A percentile compares a stretch with the other conserved stretches of the same genome.
phyloP scores from a whole-genome alignment of 1,140 invertebrate genomes.

The Coelopa frigida region DNA sequence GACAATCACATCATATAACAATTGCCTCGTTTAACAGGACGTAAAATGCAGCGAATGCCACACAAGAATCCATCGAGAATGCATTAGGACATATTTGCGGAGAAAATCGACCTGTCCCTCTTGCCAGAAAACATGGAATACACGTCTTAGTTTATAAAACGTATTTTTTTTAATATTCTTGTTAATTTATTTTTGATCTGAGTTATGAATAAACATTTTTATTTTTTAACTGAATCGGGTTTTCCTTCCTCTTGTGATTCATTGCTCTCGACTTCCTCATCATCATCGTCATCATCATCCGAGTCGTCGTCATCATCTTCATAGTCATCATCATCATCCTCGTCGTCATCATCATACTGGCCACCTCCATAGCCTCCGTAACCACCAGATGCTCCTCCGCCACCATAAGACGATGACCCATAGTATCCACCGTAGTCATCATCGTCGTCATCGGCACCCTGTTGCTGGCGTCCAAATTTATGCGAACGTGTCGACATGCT shows the following conservation, averaged over 20 bases:
- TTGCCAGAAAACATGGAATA: constrained; percentile 11
- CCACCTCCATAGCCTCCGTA: constrained; percentile 47
- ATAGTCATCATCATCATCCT: too few species aligned
- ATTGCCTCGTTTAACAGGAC: constrained; percentile 6
- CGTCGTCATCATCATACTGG: constrained; percentile 47
- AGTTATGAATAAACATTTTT: too few species aligned
- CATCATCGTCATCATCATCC: constrained; percentile 51
- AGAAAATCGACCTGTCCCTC: constrained; percentile 13
- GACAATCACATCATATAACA: too few species aligned
- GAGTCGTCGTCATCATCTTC: constrained; percentile 51
- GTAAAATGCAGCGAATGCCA: constrained; percentile 11
- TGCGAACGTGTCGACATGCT: constrained; percentile 86
- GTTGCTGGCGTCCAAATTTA: constrained; percentile 74
- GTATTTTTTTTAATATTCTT: neutral
- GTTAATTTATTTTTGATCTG: too few species aligned
- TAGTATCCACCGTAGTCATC: constrained; percentile 49
- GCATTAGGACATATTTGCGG: constrained; percentile 11
- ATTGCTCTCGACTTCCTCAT: constrained; percentile 49
- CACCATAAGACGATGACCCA: constrained; percentile 25
- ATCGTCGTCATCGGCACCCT: constrained; percentile 49
- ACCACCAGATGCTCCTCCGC: constrained; percentile 20
- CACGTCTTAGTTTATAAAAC: constrained; percentile 8
- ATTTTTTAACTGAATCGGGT: constrained; percentile 7
- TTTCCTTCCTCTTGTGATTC: constrained; percentile 48
- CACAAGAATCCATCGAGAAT: constrained; percentile 11